phyloP scores from a whole-genome alignment of 2,797 vertebrate species.

The Myoxocephalus aenaeus region DNA sequence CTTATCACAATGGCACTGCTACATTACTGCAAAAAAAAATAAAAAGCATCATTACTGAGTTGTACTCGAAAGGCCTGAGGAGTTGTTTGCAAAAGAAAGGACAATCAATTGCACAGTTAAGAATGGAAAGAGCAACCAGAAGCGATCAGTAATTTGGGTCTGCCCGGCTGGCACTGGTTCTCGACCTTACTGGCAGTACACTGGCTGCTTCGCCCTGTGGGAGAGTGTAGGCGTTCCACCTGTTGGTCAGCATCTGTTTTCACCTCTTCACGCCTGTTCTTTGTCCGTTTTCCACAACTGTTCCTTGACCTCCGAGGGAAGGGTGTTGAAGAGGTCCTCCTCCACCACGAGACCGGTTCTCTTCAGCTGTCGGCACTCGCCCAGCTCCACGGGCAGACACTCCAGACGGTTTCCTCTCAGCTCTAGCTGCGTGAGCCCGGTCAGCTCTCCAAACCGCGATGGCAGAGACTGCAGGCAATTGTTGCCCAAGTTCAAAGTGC shows the following conservation, averaged over 20 bases:
- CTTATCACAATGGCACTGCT: slow-evolving; percentile 40
- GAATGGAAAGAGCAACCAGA: slow-evolving; percentile 20
- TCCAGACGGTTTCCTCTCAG: slow-evolving; percentile 96
- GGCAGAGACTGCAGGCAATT: slow-evolving; percentile 94
- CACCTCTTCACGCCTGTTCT: slow-evolving; percentile 88
- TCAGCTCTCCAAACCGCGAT: slow-evolving; percentile 96
- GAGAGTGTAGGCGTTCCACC: slow-evolving; percentile 3
- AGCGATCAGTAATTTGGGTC: slow-evolving; percentile 28
- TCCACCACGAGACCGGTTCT: slow-evolving; percentile 94
- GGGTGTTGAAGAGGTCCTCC: slow-evolving; percentile 95
- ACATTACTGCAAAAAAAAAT: slow-evolving; percentile 39
- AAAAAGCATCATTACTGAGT: slow-evolving; percentile 13
- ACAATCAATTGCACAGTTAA: slow-evolving; percentile 7
- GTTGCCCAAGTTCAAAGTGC: slow-evolving; percentile 95
- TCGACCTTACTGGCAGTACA: slow-evolving; percentile 46
- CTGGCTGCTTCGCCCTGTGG: slow-evolving; percentile 16
- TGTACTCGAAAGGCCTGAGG: slow-evolving; percentile 37
- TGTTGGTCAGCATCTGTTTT: neutral
- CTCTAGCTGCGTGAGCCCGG: slow-evolving; percentile 93
- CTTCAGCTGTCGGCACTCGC: slow-evolving; percentile 94
- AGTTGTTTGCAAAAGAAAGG: slow-evolving; percentile 24
- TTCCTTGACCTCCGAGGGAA: slow-evolving; percentile 96
- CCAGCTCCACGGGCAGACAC: slow-evolving; percentile 96
- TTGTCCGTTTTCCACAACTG: slow-evolving; percentile 95
- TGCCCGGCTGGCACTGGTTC: slow-evolving; percentile 25